Evolutionary conservation across 2,888 invertebrate genomes (phyloP).

Genomic region (Allolobophora icterica): DNA sequence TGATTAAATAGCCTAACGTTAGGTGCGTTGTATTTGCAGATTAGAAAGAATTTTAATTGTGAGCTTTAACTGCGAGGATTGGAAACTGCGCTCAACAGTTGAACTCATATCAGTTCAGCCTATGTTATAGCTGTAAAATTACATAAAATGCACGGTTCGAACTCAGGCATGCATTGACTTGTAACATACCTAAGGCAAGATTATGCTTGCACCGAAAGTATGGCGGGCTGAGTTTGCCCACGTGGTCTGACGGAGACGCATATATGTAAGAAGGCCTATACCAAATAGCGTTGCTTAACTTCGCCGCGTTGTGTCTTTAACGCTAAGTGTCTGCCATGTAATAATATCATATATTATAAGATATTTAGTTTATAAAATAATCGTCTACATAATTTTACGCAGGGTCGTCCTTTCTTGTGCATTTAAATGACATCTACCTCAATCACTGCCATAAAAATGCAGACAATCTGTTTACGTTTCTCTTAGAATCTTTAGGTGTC

Average conservation of each 20-base stretch:
- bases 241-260: neutral
- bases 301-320: neutral
- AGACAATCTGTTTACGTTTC: neutral
- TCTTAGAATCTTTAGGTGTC: neutral
- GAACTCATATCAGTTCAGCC: neutral
- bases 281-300: neutral
- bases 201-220: neutral
- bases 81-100: neutral
- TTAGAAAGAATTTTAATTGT: neutral
- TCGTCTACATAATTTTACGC: too few relatives aligned
- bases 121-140: neutral
- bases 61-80: neutral
- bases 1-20: neutral
- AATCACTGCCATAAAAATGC: neutral
- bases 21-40: neutral
- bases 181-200: neutral
- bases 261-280: neutral
- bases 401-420: neutral
- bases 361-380: neutral
- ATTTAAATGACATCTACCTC: neutral
- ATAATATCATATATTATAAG: neutral
- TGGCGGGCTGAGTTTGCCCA: neutral
- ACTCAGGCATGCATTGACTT: neutral
- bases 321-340: neutral
- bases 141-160: neutral